phyloP scores from a whole-genome alignment of 2,888 invertebrate species.

The Platycheirus albimanus region DNA sequence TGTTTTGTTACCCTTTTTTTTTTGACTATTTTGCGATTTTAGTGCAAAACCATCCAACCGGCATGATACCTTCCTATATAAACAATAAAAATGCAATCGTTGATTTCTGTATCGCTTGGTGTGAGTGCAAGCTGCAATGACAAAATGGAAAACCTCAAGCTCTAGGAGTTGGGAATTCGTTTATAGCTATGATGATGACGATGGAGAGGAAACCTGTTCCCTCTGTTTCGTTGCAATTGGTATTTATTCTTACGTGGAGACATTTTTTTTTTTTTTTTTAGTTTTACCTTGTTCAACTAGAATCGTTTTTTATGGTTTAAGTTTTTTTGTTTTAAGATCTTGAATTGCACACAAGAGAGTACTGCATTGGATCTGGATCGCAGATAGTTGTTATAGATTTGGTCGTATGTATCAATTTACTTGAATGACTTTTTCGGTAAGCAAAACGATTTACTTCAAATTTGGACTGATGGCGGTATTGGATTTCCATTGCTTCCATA shows the following conservation, averaged over 20 bases:
- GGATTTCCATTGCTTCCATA: conserved; percentile 24
- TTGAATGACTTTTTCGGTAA: conserved; percentile 15
- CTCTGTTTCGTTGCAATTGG: conserved; percentile 6
- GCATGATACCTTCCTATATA: conserved; percentile 29
- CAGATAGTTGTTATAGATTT: conserved; percentile 31
- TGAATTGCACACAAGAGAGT: conserved; percentile 38
- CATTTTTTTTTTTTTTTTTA: not conserved
- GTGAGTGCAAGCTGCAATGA: conserved; percentile 41
- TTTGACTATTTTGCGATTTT: conserved; percentile 10
- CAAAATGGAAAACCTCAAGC: conserved; percentile 64
- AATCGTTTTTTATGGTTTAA: conserved; percentile 30
- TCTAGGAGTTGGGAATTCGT: conserved; percentile 4
- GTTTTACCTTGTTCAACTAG: conserved; percentile 15
- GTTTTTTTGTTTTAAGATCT: conserved; percentile 8
- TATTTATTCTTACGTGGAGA: conserved; percentile 29
- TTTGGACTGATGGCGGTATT: conserved; percentile 45
- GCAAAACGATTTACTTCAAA: conserved; percentile 36
- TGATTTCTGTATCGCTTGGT: conserved; percentile 17
- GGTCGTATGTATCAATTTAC: conserved; percentile 57
- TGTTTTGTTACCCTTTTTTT: conserved; percentile 24
- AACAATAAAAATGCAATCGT: conserved; percentile 56
- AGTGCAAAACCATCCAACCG: conserved; percentile 61
- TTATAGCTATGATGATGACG: conserved; percentile 1
- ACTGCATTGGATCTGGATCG: conserved; percentile 13
- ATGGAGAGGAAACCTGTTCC: conserved; percentile 48